Evolutionary conservation across 2,113 vertebrate genomes (phyloP), one percentile per base, ranked within the genome.

Genomic region (Mesocricetus auratus): DNA sequence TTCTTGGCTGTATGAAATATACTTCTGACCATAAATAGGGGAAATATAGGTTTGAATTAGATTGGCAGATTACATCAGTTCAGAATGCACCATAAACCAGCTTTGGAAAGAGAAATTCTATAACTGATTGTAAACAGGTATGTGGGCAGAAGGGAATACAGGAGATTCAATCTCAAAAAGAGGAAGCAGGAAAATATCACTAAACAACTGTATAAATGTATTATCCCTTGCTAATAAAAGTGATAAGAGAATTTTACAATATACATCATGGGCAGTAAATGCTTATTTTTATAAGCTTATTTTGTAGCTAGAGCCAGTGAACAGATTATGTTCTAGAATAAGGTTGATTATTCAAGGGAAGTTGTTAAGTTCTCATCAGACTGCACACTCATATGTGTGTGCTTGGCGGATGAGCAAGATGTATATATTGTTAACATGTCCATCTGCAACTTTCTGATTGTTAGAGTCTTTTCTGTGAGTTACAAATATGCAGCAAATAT

Each of bases 41-140:
- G 58, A 47, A 93, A 95, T 93, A 58, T 90, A 11, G 31, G 50
- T 36, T 91, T 77, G 68, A 96, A 97, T 96, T 93, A 94, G 21
- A 96, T 89, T 95, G 88, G 88, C 81, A 96, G 90, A 89, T 97
- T 83, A 78, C 75, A 91, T 94, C 71, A 74, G 74, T 78, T 97
- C 90, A 45, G 68, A 96, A 97, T n/a, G 47, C 56, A 36, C 89
- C 89, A 50, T 87, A 83, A 95, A 94, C 83, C 24, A n/a, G 21
- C 29, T 86, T 86, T 94, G 77, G 77, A 96, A 66, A 92, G 86
- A 95, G 47, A 96, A 86, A 95, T 91, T 31, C 82, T 94, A 87
- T 91, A 95, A 94, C 69, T 97, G 86, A 26, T 58, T 94, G 64
- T 83, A 97, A 96, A 94, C 96, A 92, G 95, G 17, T 87, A 85